Base-by-base conservation (phyloP, 2,797 vertebrate species). In the Ptychobarbus kaznakovi region DNA sequence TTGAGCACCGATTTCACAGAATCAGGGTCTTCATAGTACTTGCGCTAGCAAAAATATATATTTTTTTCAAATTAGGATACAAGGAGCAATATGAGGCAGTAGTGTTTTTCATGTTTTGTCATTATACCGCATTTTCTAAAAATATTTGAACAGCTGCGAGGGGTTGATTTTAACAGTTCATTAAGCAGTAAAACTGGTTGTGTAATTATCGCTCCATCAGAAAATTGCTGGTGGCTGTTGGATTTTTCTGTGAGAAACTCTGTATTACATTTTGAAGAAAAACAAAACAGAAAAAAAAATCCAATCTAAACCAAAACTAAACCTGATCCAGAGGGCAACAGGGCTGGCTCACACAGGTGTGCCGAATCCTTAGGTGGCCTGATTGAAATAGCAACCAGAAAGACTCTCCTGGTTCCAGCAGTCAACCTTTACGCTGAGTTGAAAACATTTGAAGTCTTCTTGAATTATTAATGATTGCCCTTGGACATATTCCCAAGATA, bases 151-250 rank as follows among this genome's bases (percentile, higher is more conserved):
- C 44, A 85, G 77, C 85, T 87, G 70, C 38, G 16, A 78, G 72
- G 82, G 65, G 40, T 66, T 81, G 38, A 69, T 85, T 84, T 87
- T 80, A 85, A 76, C 81, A 51, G 65, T 88, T 87, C 49, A 87
- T 87, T 88, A 80, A 86, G 73, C 81, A 65, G 70, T 63, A 82
- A 72, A 61, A 25, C 82, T 53, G 22, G 51, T 80, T 69, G 73
- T 70, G 75, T 66, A 65, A 85, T 63, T 76, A 76, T 40, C 28
- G 35, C 80, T 82, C 61, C 73, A 84, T 81, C 61, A 82, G n/a
- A 38, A 53, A 42, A 76, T 61, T 9, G 81, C 77, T 83, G 40
- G 81, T 70, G 81, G 87, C 75, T 74, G 68, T 75, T 75, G 25
- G 6, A 49, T 61, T 74, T 81, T 35, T 69, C 40, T 49, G 3